A percentile compares a stretch with the other conserved stretches of the same genome.
These are phyloP conservation scores for Heliocidaris erythrogramma DNA, from an alignment of 35 echinoderm and acorn worm genomes.

Conservation along the genomic window DNA sequence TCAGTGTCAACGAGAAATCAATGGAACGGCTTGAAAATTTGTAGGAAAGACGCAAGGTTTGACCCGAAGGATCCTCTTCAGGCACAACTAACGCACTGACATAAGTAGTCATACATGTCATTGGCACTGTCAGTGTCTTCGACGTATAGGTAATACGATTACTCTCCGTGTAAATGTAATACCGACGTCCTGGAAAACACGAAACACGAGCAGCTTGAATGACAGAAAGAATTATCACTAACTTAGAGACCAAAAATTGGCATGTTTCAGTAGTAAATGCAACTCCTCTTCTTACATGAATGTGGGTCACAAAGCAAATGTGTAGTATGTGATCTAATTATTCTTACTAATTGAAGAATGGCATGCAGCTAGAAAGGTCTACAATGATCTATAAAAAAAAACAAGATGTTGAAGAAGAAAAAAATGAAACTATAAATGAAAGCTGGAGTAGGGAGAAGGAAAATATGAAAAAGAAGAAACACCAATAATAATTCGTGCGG, in stretches of 20 bases:
- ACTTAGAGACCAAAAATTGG: not conserved
- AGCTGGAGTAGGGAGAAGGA: too few species aligned
- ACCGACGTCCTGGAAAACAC: constrained; percentile 8
- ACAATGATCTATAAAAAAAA: too few species aligned
- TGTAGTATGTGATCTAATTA: not conserved
- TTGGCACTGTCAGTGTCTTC: not conserved
- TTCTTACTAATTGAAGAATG: too few species aligned
- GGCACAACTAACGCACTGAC: not conserved
- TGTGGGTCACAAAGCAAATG: not conserved
- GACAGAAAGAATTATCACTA: constrained; percentile 17
- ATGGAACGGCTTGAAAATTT: too few species aligned
- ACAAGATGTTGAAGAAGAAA: too few species aligned
- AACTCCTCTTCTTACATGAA: not conserved
- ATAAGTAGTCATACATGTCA: not conserved
- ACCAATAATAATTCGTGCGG: too few species aligned
- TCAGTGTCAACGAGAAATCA: too few species aligned
- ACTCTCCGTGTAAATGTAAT: not conserved
- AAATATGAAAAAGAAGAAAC: too few species aligned
- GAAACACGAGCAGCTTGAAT: not conserved
- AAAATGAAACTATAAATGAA: too few species aligned
- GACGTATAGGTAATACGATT: not conserved
- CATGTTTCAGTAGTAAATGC: not conserved
- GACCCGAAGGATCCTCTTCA: not conserved
- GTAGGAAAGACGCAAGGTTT: too few species aligned
- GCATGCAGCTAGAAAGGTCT: too few species aligned